These are phyloP conservation scores for Chloroceryle amazona DNA, from an alignment of 2,797 vertebrate species.

Conservation along the genomic window DNA sequence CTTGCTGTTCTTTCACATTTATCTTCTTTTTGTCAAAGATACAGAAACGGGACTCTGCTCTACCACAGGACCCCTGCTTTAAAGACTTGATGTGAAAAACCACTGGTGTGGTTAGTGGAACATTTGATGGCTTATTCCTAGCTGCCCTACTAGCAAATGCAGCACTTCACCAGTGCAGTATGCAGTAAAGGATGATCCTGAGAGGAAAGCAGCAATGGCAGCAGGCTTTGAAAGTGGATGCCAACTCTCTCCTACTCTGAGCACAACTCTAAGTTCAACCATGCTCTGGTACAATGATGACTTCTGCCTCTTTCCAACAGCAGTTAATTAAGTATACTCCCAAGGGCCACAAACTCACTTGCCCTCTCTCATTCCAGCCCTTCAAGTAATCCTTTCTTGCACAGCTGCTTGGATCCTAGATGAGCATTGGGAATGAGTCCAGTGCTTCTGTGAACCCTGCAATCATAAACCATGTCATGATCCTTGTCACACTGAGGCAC, in stretches of 20 bases:
- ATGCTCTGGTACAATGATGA: fast-evolving
- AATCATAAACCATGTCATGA: fast-evolving
- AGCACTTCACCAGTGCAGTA: not conserved
- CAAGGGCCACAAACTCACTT: not conserved
- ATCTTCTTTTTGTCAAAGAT: not conserved
- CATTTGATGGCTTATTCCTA: not conserved
- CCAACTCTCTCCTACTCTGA: not conserved
- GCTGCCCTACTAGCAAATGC: not conserved
- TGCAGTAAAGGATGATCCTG: fast-evolving
- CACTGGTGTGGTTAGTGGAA: not conserved
- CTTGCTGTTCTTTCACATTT: not conserved
- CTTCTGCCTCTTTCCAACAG: not conserved
- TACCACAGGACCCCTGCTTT: not conserved
- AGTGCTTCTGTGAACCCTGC: not conserved
- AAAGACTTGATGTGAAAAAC: not conserved
- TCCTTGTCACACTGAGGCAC: not conserved
- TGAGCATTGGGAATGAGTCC: not conserved
- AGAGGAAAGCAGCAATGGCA: not conserved
- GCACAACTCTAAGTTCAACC: not conserved
- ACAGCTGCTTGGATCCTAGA: not conserved
- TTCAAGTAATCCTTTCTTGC: not conserved
- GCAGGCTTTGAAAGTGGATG: not conserved
- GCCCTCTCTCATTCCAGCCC: not conserved
- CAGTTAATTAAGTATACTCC: not conserved
- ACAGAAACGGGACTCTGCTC: not conserved